Evolutionary conservation across 2,888 invertebrate species (phyloP).

Genomic region (Brachynemurus nebulosus): DNA sequence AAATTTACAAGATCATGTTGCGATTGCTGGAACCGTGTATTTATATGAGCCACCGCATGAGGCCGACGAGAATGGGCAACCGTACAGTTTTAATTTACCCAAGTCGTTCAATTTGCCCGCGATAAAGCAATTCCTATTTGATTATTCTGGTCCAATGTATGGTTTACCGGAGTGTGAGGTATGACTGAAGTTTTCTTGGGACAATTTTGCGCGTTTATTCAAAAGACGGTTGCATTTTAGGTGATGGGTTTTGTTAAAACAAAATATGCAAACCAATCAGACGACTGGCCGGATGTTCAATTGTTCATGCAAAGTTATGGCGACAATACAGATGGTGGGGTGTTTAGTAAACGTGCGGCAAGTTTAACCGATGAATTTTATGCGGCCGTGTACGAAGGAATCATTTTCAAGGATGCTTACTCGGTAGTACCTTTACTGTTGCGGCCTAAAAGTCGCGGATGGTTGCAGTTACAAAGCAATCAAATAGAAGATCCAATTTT

Average conservation of each 20-base stretch:
- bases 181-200: too few species aligned
- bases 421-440: slow-evolving; percentile 54
- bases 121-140: slow-evolving; percentile 45
- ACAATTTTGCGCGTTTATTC: slow-evolving; percentile 6
- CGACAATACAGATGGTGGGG: slow-evolving; percentile 64
- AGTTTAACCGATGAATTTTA: slow-evolving; percentile 53
- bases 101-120: slow-evolving; percentile 45
- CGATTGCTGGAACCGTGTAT: slow-evolving; percentile 56
- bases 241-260: slow-evolving; percentile 61
- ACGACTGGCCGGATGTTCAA: slow-evolving; percentile 70
- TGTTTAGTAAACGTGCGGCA: slow-evolving; percentile 53
- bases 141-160: slow-evolving; percentile 52
- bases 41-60: slow-evolving; percentile 51
- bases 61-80: slow-evolving; percentile 20
- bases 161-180: slow-evolving; percentile 66
- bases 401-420: slow-evolving; percentile 53
- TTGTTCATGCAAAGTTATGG: slow-evolving; percentile 59
- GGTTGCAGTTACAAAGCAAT: slow-evolving; percentile 36
- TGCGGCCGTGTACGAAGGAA: slow-evolving; percentile 53
- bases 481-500: slow-evolving; percentile 47
- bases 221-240: neutral
- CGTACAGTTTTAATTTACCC: slow-evolving; percentile 54
- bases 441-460: slow-evolving; percentile 58
- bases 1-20: slow-evolving; percentile 74
- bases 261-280: slow-evolving; percentile 46